Evolutionary conservation across 2,113 vertebrate species (phyloP).

Genomic region (Pomatostomus ruficeps): DNA sequence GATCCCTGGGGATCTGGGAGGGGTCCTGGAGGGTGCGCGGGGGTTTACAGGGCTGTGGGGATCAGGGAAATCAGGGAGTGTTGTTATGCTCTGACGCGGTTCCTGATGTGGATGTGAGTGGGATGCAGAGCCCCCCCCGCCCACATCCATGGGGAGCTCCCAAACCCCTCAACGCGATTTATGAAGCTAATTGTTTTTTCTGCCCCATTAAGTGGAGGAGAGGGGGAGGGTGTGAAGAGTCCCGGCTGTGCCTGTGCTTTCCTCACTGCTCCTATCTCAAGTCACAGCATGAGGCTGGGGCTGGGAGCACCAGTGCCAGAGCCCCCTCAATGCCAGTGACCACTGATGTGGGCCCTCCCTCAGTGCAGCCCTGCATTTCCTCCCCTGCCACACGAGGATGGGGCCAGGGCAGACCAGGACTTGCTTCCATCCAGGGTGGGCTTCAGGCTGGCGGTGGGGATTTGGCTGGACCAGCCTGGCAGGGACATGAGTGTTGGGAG

Average conservation of each 20-base stretch:
- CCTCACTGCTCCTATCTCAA: background rate
- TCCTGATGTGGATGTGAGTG: background rate
- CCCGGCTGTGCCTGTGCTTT: background rate
- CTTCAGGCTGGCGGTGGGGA: fast-evolving
- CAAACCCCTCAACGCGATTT: background rate
- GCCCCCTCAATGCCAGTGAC: background rate
- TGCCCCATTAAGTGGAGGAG: conserved; percentile 39
- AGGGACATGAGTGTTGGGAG: fast-evolving
- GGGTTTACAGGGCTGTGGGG: background rate
- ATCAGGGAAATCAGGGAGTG: background rate
- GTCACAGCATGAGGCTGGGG: background rate
- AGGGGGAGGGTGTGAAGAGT: background rate
- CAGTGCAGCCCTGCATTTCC: fast-evolving
- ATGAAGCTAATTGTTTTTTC: conserved; percentile 50
- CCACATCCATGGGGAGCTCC: background rate
- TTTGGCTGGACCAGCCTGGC: background rate
- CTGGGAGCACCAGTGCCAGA: background rate
- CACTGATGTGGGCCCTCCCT: background rate
- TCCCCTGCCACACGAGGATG: background rate
- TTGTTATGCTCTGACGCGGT: background rate
- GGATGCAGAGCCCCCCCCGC: background rate
- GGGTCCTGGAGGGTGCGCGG: background rate
- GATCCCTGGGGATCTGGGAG: background rate
- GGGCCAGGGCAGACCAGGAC: background rate
- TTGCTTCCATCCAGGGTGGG: background rate